Evolutionary conservation across 2,797 vertebrate genomes (phyloP), one percentile per base, ranked within the genome.

Genomic region (Rousettus madagascariensis): DNA sequence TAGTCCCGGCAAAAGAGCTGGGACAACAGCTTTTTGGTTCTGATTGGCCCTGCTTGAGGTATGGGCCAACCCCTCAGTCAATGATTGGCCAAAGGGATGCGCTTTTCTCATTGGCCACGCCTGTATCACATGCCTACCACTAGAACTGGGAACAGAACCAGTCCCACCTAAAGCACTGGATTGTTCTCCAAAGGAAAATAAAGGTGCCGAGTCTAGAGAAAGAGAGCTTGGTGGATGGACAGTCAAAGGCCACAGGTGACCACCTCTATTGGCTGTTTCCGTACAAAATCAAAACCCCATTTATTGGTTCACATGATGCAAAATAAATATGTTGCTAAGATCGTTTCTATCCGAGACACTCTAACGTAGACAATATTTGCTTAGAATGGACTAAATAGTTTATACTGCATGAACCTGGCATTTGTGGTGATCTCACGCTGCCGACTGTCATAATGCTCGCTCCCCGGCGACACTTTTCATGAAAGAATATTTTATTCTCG

Each of bases 221-320:
- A 55, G 53, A 80, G 8, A 26, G 10, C 20, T 43, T 93, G 53
- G 22, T 5, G 72, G 71, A 87, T 38, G 15, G 33, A 59, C 51
- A 72, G n/a, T 82, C 46, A 89, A 46, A 92, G 61, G 33, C 49
- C 77, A 22, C 36, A 72, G 53, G 33, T 61, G 43, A 20, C 15
- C 24, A 20, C 15, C 24, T 83, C 79, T 63, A 15, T 30, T 38
- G 19, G 5, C 12, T 89, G 4, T 59, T 91, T 75, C 20, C 36
- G n/a, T 17, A 46, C 41, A 57, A 84, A 91, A 80, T 83, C 53
- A 92, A 95, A 95, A 28, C 3, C 46, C 80, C 61, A 51, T 71
- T 94, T 86, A 78, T 94, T 80, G 83, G 61, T 65, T 55, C 94
- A 4, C 46, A 69, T 24, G 22, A 69, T 79, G 16, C 38, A 83